Percentiles rank a stretch among this genome's conserved stretches.
Conservation (phyloP, 2,113 vertebrate species). For the Perca flavescens region DNA sequence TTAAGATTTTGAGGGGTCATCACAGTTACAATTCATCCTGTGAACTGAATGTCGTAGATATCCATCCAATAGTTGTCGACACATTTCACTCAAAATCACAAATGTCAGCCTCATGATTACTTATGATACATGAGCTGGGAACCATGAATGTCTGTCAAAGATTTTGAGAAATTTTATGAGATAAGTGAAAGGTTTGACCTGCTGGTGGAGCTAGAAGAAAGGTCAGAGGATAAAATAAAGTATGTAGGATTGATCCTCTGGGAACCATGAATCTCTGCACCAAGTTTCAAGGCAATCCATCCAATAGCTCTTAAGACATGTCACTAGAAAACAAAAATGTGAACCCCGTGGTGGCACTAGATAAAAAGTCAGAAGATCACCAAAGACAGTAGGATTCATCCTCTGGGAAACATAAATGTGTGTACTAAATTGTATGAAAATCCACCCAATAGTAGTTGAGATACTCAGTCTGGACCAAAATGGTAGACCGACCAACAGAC, state of each 20-base stretch:
- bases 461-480: neutral
- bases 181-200: too few species aligned
- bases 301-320: neutral
- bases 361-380: neutral
- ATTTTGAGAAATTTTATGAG: too few species aligned
- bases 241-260: neutral
- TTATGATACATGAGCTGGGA: too few species aligned
- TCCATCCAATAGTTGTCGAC: too few species aligned
- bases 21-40: neutral
- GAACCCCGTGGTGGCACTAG: neutral
- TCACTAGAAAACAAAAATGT: neutral
- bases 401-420: neutral
- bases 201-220: too few species aligned
- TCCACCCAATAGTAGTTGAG: neutral
- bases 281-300: neutral
- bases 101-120: too few species aligned
- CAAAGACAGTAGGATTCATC: neutral
- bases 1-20: neutral
- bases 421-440: too few species aligned
- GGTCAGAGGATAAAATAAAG: too few species aligned
- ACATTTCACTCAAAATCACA: too few species aligned
- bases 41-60: neutral
- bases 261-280: neutral
- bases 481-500: neutral
- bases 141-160: too few species aligned